phyloP scores from a whole-genome alignment of 2,113 vertebrate species.

The Ceyx cyanopectus region DNA sequence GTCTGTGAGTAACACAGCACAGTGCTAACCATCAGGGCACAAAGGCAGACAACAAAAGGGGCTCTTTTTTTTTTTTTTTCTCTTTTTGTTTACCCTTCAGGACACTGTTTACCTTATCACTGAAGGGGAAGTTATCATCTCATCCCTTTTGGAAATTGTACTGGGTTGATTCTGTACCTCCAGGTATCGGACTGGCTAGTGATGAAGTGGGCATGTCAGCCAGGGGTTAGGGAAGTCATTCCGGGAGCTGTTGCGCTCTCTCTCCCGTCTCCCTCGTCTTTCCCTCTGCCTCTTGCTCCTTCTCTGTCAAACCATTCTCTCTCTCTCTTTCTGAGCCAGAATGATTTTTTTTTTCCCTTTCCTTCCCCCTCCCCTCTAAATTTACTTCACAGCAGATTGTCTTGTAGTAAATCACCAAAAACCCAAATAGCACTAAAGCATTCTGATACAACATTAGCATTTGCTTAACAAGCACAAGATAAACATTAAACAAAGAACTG shows the following conservation, averaged over 20 bases:
- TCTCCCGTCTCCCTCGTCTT: slow-evolving; percentile 24
- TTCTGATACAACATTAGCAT: slow-evolving; percentile 92
- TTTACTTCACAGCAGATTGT: slow-evolving; percentile 89
- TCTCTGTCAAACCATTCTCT: slow-evolving; percentile 72
- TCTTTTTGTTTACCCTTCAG: slow-evolving; percentile 84
- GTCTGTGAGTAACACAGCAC: slow-evolving; percentile 78
- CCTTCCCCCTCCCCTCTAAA: slow-evolving; percentile 79
- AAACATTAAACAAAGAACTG: slow-evolving; percentile 92
- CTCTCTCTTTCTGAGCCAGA: slow-evolving; percentile 44
- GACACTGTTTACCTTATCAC: slow-evolving; percentile 83
- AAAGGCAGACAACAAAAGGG: slow-evolving; percentile 75
- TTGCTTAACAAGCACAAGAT: slow-evolving; percentile 92
- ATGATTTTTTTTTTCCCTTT: slow-evolving; percentile 52
- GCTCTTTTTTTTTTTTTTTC: slow-evolving; percentile 75
- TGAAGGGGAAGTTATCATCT: slow-evolving; percentile 74
- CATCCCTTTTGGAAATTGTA: slow-evolving; percentile 69
- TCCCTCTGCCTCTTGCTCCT: slow-evolving; percentile 56
- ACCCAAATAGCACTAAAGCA: slow-evolving; percentile 91
- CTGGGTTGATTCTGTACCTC: slow-evolving; percentile 66
- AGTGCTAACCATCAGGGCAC: slow-evolving; percentile 75
- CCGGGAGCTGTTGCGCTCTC: slow-evolving; percentile 38
- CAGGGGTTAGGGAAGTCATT: slow-evolving; percentile 43
- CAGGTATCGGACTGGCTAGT: slow-evolving; percentile 55
- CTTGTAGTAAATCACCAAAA: slow-evolving; percentile 90
- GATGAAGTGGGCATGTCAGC: slow-evolving; percentile 67